Evolutionary conservation across 2,113 vertebrate genomes (phyloP).

Genomic region (Prietella phreatophila): DNA sequence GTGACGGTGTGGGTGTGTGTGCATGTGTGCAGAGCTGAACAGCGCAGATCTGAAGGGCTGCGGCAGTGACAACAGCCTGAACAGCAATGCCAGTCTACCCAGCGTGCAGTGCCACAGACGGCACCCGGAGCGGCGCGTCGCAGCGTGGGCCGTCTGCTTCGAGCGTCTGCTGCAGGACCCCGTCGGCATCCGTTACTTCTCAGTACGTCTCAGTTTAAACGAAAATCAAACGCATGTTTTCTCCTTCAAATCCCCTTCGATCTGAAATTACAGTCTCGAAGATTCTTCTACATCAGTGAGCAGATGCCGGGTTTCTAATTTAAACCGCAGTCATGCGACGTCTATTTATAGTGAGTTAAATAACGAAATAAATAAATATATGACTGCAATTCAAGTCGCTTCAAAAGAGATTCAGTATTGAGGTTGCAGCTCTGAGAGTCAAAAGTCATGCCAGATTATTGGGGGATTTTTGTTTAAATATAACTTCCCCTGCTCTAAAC

Average conservation of each 20-base stretch:
- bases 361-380: background rate
- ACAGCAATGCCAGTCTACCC: constrained; percentile 94
- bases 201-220: constrained; percentile 69
- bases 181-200: constrained; percentile 89
- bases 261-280: background rate
- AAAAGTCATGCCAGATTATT: constrained; percentile 7
- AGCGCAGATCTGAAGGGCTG: constrained; percentile 88
- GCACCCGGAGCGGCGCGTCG: constrained; percentile 82
- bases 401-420: background rate
- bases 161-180: constrained; percentile 95
- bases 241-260: background rate
- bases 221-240: background rate
- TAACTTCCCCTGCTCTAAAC: background rate
- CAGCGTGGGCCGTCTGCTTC: constrained; percentile 94
- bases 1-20: constrained; percentile 7
- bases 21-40: constrained; percentile 79
- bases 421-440: background rate
- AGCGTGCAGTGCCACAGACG: constrained; percentile 84
- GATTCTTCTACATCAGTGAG: background rate
- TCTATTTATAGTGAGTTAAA: background rate
- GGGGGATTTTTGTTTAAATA: constrained; percentile 30
- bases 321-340: background rate
- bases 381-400: background rate
- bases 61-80: constrained; percentile 90
- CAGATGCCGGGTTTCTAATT: background rate